Percentiles rank a stretch among this genome's conserved stretches.
phyloP scores from a whole-genome alignment of 2,113 vertebrate species.

The Vulpes lagopus region DNA sequence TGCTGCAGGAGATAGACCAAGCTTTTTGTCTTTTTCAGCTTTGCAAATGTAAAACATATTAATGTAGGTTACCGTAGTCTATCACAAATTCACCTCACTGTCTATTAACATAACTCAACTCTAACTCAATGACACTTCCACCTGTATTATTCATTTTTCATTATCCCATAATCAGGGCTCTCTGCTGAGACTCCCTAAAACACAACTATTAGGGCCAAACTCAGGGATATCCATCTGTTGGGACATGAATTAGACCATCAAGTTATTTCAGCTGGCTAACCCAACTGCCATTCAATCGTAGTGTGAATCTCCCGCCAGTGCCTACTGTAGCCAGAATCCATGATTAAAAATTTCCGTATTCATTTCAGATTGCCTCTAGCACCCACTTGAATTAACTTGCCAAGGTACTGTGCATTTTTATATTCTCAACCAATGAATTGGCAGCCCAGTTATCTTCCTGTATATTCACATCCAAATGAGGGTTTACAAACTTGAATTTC shows the following conservation, averaged over 20 bases:
- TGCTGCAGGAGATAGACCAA: conserved; percentile 46
- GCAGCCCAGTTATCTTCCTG: not conserved
- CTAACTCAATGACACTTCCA: conserved; percentile 60
- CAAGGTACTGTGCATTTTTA: conserved; percentile 25
- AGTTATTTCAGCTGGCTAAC: conserved; percentile 49
- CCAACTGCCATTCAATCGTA: not conserved
- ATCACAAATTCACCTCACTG: conserved; percentile 77
- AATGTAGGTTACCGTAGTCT: conserved; percentile 69
- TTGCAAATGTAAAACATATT: conserved; percentile 78
- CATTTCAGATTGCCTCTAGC: conserved; percentile 48
- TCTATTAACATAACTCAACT: conserved; percentile 76
- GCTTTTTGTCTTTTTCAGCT: conserved; percentile 75
- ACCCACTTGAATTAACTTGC: conserved; percentile 46
- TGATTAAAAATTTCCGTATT: conserved; percentile 54
- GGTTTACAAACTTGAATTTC: conserved; percentile 40
- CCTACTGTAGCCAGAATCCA: not conserved
- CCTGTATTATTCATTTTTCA: conserved; percentile 79
- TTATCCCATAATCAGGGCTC: conserved; percentile 72
- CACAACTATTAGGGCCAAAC: conserved; percentile 56
- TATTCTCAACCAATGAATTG: conserved; percentile 5
- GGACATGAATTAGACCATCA: conserved; percentile 45
- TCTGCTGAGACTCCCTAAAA: conserved; percentile 65
- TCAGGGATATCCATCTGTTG: conserved; percentile 36
- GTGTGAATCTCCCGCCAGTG: not conserved
- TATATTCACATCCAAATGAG: conserved; percentile 63